phyloP scores from a whole-genome alignment of 2,888 invertebrate genomes.

The Limnephilus lunatus region DNA sequence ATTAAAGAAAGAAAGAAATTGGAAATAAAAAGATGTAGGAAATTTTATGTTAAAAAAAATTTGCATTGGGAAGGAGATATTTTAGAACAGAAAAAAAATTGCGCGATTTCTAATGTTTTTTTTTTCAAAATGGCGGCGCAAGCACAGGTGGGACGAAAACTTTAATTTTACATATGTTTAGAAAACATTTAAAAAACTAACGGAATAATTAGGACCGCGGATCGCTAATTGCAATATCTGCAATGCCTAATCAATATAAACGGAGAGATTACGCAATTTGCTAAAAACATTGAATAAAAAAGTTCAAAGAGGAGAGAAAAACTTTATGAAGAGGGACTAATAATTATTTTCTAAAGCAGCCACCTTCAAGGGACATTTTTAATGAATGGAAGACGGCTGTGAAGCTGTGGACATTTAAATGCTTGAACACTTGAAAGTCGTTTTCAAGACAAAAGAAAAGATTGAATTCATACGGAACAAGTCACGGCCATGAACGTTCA shows the following conservation, averaged over 20 bases:
- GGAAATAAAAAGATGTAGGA: too few relatives aligned
- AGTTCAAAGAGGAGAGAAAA: background rate
- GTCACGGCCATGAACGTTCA: background rate
- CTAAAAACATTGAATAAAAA: background rate
- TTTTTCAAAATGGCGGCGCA: too few relatives aligned
- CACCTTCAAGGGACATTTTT: background rate
- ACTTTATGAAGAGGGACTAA: background rate
- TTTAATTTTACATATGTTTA: too few relatives aligned
- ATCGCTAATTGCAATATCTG: too few relatives aligned
- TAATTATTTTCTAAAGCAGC: background rate
- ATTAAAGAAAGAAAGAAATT: too few relatives aligned
- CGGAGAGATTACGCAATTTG: constrained; percentile 18
- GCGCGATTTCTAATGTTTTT: too few relatives aligned
- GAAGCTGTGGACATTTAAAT: background rate
- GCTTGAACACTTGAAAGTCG: background rate
- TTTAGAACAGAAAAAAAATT: too few relatives aligned
- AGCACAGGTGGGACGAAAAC: too few relatives aligned
- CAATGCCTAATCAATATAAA: background rate
- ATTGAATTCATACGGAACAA: background rate
- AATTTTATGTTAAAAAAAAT: too few relatives aligned
- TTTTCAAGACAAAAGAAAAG: background rate
- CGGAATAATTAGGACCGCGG: too few relatives aligned
- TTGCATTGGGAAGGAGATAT: too few relatives aligned
- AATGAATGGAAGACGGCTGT: background rate
- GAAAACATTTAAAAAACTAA: too few relatives aligned